phyloP scores from a whole-genome alignment of 2,113 vertebrate species.

The Serilophus lunatus region DNA sequence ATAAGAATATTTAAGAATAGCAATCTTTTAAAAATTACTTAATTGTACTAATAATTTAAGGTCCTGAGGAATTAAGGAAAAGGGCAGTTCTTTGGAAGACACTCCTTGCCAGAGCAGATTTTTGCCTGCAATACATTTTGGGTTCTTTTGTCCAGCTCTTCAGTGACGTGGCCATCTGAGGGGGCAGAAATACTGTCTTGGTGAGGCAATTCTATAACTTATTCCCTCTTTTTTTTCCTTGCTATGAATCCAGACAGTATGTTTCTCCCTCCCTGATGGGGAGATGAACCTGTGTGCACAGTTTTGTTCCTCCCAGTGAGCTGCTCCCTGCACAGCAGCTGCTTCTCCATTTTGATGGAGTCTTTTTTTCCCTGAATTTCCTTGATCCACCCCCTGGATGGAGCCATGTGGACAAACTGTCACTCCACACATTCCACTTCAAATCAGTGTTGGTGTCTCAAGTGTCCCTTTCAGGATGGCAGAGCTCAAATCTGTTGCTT shows the following conservation, averaged over 20 bases:
- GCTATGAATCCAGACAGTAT: rapidly evolving
- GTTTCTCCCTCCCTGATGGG: rapidly evolving
- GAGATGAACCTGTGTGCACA: rapidly evolving
- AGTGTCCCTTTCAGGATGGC: background rate
- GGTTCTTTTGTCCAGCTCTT: background rate
- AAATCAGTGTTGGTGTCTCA: background rate
- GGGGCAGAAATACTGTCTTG: background rate
- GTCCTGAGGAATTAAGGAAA: background rate
- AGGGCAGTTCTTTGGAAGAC: background rate
- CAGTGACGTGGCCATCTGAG: background rate
- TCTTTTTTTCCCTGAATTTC: background rate
- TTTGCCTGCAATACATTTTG: background rate
- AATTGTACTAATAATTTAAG: too few species aligned
- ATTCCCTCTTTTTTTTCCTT: background rate
- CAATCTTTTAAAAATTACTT: too few species aligned
- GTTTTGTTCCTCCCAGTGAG: background rate
- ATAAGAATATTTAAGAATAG: too few species aligned
- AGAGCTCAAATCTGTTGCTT: background rate
- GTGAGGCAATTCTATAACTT: rapidly evolving
- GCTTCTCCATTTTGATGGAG: background rate
- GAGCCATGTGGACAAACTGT: background rate
- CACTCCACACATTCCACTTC: background rate
- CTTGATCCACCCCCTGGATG: background rate
- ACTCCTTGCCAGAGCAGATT: background rate
- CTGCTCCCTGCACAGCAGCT: background rate